Conservation (phyloP, 2,113 vertebrate genomes). For the Acrocephalus arundinaceus region DNA sequence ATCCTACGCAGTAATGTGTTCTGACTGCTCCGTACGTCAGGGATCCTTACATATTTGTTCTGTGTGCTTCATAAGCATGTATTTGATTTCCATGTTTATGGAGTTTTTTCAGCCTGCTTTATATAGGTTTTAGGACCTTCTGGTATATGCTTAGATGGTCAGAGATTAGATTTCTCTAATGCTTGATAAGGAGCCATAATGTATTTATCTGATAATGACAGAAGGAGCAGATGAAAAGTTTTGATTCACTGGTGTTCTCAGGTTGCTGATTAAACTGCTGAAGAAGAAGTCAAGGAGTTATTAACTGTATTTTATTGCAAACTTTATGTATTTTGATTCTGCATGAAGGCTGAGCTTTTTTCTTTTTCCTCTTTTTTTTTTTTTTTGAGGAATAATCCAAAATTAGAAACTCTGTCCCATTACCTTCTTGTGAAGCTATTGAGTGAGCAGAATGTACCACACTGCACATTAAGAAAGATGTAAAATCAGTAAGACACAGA, state of each 20-base stretch:
- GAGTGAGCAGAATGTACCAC: neutral
- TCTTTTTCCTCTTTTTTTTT: neutral
- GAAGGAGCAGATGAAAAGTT: neutral
- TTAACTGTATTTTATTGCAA: neutral
- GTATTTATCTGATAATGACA: neutral
- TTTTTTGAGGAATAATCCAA: neutral
- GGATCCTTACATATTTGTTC: neutral
- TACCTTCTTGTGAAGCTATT: neutral
- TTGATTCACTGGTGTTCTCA: neutral
- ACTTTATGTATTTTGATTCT: neutral
- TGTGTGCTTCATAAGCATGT: neutral
- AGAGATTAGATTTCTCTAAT: neutral
- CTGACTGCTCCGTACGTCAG: neutral
- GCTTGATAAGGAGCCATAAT: neutral
- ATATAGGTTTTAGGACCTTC: neutral
- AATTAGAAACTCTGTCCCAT: neutral
- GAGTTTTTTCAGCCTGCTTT: neutral
- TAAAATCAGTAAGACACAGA: neutral
- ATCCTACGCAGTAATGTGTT: neutral
- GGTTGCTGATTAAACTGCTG: neutral
- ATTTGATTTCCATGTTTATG: neutral
- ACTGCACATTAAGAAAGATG: neutral
- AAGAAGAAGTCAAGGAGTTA: neutral
- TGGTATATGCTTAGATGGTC: neutral
- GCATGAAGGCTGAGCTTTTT: neutral